Percentiles rank a stretch among this genome's conserved stretches.
These are phyloP conservation scores for Drosophila picticornis DNA, from an alignment of 2,888 invertebrate genomes.

Conservation along the genomic window DNA sequence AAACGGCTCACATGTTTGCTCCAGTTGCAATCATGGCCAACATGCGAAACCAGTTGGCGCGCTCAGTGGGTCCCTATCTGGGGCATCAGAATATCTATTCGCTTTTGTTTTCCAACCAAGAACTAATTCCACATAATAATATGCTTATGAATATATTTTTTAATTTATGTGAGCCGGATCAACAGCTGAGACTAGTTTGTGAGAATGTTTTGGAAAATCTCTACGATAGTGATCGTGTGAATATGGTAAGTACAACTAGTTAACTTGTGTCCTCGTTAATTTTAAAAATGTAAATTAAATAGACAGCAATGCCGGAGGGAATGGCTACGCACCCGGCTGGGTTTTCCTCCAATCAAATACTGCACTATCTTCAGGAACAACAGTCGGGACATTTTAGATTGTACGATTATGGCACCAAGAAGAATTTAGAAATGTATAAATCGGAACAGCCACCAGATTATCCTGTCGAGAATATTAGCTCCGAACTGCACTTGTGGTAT, in stretches of 20 bases:
- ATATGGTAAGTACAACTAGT: conserved; percentile 48
- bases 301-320: conserved; percentile 63
- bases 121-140: conserved; percentile 87
- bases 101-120: conserved; percentile 83
- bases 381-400: conserved; percentile 72
- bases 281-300: not conserved
- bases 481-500: conserved; percentile 73
- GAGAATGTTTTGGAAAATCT: conserved; percentile 87
- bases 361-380: conserved; percentile 78
- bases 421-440: conserved; percentile 66
- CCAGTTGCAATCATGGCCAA: conserved; percentile 86
- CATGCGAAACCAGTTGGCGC: conserved; percentile 85
- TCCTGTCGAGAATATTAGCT: conserved; percentile 64
- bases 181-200: conserved; percentile 85
- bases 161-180: conserved; percentile 83
- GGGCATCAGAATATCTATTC: conserved; percentile 64
- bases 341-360: conserved; percentile 76
- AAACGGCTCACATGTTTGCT: conserved; percentile 80
- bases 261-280: not conserved
- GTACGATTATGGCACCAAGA: conserved; percentile 66
- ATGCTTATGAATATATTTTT: conserved; percentile 86
- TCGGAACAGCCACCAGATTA: conserved; percentile 70
- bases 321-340: conserved; percentile 78
- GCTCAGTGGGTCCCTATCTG: conserved; percentile 83
- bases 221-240: conserved; percentile 67